Conservation (phyloP, 2,888 invertebrate species). For the Liopterus haemorrhoidalis region DNA sequence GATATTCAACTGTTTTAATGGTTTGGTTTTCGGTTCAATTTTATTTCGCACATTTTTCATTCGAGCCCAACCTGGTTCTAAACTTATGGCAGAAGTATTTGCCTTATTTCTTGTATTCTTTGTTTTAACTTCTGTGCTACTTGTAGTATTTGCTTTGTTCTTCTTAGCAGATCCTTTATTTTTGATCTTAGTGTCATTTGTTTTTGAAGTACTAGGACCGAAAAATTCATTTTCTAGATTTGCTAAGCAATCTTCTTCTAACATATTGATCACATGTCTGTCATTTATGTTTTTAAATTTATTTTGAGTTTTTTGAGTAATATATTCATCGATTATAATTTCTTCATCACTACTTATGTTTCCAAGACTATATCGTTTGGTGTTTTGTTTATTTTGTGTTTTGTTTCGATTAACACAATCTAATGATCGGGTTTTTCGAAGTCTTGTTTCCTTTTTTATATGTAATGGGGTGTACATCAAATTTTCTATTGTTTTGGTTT, state of each 20-base stretch:
- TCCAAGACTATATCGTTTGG: constrained; percentile 29
- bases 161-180: too few species aligned
- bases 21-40: constrained; percentile 6
- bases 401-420: constrained; percentile 28
- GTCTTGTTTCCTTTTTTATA: neutral
- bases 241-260: constrained; percentile 37
- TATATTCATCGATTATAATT: constrained; percentile 33
- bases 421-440: constrained; percentile 27
- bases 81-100: constrained; percentile 6
- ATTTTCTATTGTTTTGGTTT: too few species aligned
- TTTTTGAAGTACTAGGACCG: too few species aligned
- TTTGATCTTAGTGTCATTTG: too few species aligned
- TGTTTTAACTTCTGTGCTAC: constrained; percentile 14
- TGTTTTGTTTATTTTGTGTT: constrained; percentile 11
- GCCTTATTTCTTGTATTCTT: constrained; percentile 6
- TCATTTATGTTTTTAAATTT: constrained; percentile 28
- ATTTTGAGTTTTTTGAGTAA: constrained; percentile 30
- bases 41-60: constrained; percentile 11
- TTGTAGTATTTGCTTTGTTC: too few species aligned
- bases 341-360: constrained; percentile 24
- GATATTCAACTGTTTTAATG: constrained; percentile 12
- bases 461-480: too few species aligned
- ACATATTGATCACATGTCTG: constrained; percentile 33
- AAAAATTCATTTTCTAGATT: constrained; percentile 34
- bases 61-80: neutral